Percentiles rank a stretch among this genome's conserved stretches.
These are phyloP conservation scores for Phyllotreta cruciferae DNA, from an alignment of 2,888 invertebrate species.

Conservation along the genomic window DNA sequence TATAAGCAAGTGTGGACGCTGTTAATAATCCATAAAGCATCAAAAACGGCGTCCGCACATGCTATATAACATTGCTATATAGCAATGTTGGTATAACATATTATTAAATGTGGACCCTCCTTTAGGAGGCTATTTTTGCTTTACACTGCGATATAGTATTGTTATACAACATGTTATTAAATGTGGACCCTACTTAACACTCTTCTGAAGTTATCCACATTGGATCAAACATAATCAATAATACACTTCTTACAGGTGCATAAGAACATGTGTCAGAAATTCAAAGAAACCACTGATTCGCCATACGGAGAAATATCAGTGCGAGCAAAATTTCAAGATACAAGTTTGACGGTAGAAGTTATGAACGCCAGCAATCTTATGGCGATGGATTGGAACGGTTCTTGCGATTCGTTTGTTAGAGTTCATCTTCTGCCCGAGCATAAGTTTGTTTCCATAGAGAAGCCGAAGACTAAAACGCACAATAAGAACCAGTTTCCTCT, in stretches of 20 bases:
- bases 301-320: constrained; percentile 82
- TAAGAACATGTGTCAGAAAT: constrained; percentile 69
- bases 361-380: constrained; percentile 88
- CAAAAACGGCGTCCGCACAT: too few relatives aligned
- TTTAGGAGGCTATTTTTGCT: too few relatives aligned
- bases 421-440: constrained; percentile 85
- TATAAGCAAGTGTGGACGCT: too few relatives aligned
- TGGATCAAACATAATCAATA: neutral
- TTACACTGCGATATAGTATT: too few relatives aligned
- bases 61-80: too few relatives aligned
- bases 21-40: too few relatives aligned
- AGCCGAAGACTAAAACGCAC: constrained; percentile 89
- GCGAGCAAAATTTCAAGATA: constrained; percentile 74
- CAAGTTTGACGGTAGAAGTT: constrained; percentile 79
- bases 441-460: constrained; percentile 75
- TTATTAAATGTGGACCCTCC: too few relatives aligned
- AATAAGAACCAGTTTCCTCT: constrained; percentile 92
- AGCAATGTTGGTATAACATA: too few relatives aligned
- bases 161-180: too few relatives aligned
- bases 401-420: constrained; percentile 93
- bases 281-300: constrained; percentile 69
- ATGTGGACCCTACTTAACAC: too few relatives aligned
- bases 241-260: constrained; percentile 53
- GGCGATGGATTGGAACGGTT: constrained; percentile 87
- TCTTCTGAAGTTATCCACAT: too few relatives aligned